Percentiles rank a stretch among this genome's conserved stretches.
These are phyloP conservation scores for Erinaceus europaeus DNA, from an alignment of 2,113 vertebrate genomes.

Conservation along the genomic window DNA sequence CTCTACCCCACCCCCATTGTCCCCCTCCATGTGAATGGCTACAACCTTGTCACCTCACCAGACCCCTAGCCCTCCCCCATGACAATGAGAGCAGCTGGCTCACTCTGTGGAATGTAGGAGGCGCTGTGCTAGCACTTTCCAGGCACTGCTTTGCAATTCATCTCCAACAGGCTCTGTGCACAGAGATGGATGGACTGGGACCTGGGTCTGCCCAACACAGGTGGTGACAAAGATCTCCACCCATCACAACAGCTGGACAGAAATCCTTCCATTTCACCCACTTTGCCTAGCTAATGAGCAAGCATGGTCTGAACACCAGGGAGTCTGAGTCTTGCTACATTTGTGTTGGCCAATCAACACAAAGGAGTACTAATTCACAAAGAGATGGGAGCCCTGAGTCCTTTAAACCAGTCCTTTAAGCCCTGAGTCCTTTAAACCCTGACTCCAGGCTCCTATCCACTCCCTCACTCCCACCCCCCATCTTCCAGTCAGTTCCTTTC, in stretches of 20 bases:
- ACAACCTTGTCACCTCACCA: too few species aligned
- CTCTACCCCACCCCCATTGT: too few species aligned
- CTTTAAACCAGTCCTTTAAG: rapidly evolving
- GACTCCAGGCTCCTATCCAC: too few species aligned
- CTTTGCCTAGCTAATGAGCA: rapidly evolving
- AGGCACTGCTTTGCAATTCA: rapidly evolving
- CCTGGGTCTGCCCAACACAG: rapidly evolving
- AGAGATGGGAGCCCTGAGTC: rapidly evolving
- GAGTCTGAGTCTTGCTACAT: rapidly evolving
- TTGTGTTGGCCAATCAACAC: rapidly evolving
- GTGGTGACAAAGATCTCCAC: background rate
- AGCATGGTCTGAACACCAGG: background rate
- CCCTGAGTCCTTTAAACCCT: too few species aligned
- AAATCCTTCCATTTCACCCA: rapidly evolving
- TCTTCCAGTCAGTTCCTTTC: too few species aligned
- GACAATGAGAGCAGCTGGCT: background rate
- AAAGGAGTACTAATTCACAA: rapidly evolving
- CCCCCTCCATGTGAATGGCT: too few species aligned
- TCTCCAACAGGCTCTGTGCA: background rate
- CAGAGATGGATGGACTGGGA: background rate
- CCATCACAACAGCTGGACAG: rapidly evolving
- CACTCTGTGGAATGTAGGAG: too few species aligned
- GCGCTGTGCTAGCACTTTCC: too few species aligned
- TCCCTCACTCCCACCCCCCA: too few species aligned
- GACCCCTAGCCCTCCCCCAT: rapidly evolving